phyloP scores from a whole-genome alignment of 1,140 invertebrate species.

The Gryon sp. region DNA sequence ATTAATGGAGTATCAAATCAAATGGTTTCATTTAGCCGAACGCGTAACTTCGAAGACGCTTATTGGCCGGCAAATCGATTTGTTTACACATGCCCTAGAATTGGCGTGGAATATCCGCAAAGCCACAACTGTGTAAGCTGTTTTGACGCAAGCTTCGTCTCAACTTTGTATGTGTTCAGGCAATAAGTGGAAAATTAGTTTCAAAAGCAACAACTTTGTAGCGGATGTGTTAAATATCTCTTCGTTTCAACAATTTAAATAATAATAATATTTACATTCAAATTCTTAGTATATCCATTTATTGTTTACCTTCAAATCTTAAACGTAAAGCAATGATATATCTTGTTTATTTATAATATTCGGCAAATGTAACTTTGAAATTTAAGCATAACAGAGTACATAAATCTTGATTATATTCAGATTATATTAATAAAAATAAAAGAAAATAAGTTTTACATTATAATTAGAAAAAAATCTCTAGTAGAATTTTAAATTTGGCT shows the following conservation, averaged over 20 bases:
- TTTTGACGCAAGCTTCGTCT: conserved; percentile 1
- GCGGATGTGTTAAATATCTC: conserved; percentile 1
- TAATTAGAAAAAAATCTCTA: too few species aligned
- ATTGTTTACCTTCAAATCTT: background rate
- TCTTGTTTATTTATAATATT: too few species aligned
- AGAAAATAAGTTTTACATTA: too few species aligned
- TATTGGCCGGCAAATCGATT: background rate
- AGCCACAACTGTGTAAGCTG: background rate
- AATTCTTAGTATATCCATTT: background rate
- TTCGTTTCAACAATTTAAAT: conserved; percentile 1
- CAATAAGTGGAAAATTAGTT: conserved; percentile 15
- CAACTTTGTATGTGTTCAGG: background rate
- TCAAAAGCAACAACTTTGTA: background rate
- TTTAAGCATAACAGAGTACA: too few species aligned
- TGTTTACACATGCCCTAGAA: background rate
- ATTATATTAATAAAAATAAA: too few species aligned
- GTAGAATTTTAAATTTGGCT: too few species aligned
- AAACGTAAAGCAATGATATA: too few species aligned
- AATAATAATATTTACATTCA: background rate
- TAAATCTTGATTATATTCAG: too few species aligned
- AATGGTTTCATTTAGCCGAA: too few species aligned
- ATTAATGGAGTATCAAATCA: too few species aligned
- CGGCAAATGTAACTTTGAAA: too few species aligned
- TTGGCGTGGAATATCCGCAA: background rate
- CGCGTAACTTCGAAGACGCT: background rate